Conservation (phyloP, 1,140 invertebrate genomes). For the Eulimnadia texana region DNA sequence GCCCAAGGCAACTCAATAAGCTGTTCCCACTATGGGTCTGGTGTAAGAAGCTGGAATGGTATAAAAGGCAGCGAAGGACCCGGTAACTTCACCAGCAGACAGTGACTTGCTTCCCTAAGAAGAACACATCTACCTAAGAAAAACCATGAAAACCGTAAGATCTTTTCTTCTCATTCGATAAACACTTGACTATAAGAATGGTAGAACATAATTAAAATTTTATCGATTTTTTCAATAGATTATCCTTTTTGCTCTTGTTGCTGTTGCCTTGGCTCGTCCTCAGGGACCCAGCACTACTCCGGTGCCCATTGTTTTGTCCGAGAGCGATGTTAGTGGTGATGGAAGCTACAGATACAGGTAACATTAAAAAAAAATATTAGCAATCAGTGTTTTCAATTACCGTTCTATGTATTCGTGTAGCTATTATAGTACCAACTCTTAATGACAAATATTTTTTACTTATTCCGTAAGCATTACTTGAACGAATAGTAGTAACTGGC, state of each 20-base stretch:
- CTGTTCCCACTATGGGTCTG: not conserved
- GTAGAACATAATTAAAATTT: not conserved
- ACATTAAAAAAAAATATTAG: slow-evolving; percentile 7
- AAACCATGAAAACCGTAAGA: slow-evolving; percentile 10
- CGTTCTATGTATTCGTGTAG: too few relatives aligned
- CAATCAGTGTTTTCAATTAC: too few relatives aligned
- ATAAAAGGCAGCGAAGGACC: not conserved
- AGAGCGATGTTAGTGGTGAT: slow-evolving; percentile 46
- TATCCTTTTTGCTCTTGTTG: slow-evolving; percentile 9
- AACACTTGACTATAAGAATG: not conserved
- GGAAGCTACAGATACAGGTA: slow-evolving; percentile 47
- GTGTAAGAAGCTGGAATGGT: not conserved
- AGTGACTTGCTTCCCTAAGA: not conserved
- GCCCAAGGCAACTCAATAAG: not conserved
- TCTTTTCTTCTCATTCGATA: not conserved
- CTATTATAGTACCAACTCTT: too few relatives aligned
- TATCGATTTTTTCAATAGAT: not conserved
- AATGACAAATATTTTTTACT: too few relatives aligned
- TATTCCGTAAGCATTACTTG: too few relatives aligned
- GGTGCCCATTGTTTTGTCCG: slow-evolving; percentile 45
- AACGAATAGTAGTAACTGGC: too few relatives aligned
- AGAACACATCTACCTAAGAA: not conserved
- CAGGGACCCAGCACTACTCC: slow-evolving; percentile 26
- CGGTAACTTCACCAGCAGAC: not conserved
- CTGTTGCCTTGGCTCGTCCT: slow-evolving; percentile 9